Evolutionary conservation across 2,113 vertebrate genomes (phyloP).

Genomic region (Gasterosteus aculeatus): DNA sequence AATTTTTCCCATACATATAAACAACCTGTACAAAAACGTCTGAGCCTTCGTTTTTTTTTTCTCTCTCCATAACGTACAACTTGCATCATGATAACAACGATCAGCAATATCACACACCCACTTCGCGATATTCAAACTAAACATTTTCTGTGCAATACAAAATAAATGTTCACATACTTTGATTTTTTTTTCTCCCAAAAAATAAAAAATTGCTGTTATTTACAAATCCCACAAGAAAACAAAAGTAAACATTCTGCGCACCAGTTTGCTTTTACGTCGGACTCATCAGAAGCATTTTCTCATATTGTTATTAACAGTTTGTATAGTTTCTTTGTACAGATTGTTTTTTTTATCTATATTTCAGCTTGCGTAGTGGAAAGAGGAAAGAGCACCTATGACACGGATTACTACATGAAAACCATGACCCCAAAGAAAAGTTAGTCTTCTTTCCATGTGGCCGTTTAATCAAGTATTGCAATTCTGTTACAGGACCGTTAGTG

Average conservation of each 20-base stretch:
- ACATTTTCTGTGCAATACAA: conserved; percentile 89
- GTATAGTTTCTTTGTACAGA: conserved; percentile 51
- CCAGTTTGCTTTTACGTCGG: conserved; percentile 67
- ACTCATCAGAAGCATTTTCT: conserved; percentile 72
- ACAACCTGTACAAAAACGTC: conserved; percentile 89
- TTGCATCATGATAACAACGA: conserved; percentile 86
- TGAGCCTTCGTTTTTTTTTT: conserved; percentile 70
- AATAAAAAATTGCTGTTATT: conserved; percentile 86
- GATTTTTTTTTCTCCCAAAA: conserved; percentile 81
- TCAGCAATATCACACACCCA: conserved; percentile 87
- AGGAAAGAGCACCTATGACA: conserved; percentile 55
- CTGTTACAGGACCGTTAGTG: conserved; percentile 50
- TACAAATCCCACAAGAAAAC: conserved; percentile 89
- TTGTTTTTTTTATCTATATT: conserved; percentile 38
- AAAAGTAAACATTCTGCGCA: conserved; percentile 86
- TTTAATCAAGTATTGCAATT: conserved; percentile 42
- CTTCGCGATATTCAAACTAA: conserved; percentile 86
- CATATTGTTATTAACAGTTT: conserved; percentile 42
- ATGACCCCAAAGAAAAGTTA: conserved; percentile 11
- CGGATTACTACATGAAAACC: conserved; percentile 35
- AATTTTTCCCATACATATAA: conserved; percentile 89
- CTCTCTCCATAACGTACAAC: conserved; percentile 75
- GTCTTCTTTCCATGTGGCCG: neutral
- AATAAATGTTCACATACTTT: conserved; percentile 85
- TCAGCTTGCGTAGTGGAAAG: conserved; percentile 30